These are phyloP conservation scores for Mohoua ochrocephala DNA, from an alignment of 2,113 vertebrate genomes.

Conservation along the genomic window DNA sequence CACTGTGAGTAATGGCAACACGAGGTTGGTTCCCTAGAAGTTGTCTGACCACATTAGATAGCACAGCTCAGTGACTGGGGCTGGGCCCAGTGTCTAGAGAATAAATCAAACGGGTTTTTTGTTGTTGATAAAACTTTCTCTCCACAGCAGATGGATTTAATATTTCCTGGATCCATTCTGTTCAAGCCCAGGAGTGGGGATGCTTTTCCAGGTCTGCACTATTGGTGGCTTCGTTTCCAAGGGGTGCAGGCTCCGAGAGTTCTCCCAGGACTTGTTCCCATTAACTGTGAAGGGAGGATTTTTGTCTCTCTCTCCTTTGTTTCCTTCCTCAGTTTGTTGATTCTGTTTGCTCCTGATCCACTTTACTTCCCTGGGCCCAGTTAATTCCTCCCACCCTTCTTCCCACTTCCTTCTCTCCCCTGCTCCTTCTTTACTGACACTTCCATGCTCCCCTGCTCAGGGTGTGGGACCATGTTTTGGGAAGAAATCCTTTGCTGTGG, in stretches of 20 bases:
- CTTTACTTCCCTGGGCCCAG: neutral
- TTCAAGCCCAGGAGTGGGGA: slow-evolving; percentile 8
- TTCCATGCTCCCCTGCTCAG: neutral
- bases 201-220: slow-evolving; percentile 33
- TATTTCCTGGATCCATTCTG: slow-evolving; percentile 60
- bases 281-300: neutral
- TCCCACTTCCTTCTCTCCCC: neutral
- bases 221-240: neutral
- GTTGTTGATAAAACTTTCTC: slow-evolving; percentile 66
- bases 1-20: slow-evolving; percentile 61
- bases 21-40: slow-evolving; percentile 59
- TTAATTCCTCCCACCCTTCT: neutral
- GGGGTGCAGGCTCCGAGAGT: neutral
- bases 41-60: slow-evolving; percentile 71
- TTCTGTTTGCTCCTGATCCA: neutral
- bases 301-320: neutral
- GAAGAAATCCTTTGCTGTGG: neutral
- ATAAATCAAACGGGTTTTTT: slow-evolving; percentile 61
- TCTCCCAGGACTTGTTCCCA: neutral
- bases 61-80: slow-evolving; percentile 28
- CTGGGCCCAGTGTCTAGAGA: slow-evolving; percentile 48
- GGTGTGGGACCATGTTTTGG: neutral
- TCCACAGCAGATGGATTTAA: slow-evolving; percentile 59
- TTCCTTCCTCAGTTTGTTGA: neutral
- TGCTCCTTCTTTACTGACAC: neutral